These are phyloP conservation scores for Cyclophora punctaria DNA, from an alignment of 2,888 invertebrate species.

Conservation along the genomic window DNA sequence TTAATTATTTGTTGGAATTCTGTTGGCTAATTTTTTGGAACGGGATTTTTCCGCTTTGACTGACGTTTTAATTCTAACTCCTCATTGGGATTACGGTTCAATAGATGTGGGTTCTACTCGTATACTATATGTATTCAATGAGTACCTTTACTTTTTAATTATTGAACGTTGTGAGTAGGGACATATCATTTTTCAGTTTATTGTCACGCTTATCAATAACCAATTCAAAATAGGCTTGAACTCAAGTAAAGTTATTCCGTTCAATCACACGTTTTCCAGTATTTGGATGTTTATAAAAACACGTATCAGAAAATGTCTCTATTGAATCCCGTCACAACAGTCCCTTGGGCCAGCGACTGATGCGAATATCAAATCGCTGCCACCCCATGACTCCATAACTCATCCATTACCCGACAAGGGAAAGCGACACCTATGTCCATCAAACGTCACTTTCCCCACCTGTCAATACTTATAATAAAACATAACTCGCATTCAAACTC, in stretches of 20 bases:
- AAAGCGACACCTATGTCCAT: slow-evolving; percentile 48
- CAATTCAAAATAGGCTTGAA: background rate
- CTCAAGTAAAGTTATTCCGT: background rate
- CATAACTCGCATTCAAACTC: slow-evolving; percentile 17
- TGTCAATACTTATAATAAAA: slow-evolving; percentile 20
- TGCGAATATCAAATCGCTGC: slow-evolving; percentile 69
- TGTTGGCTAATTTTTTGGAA: slow-evolving; percentile 73
- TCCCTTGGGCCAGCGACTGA: slow-evolving; percentile 58
- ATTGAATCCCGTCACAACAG: slow-evolving; percentile 56
- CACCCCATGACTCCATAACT: slow-evolving; percentile 64
- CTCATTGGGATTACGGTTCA: slow-evolving; percentile 37
- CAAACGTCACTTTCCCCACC: slow-evolving; percentile 36
- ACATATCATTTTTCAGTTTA: too few species aligned
- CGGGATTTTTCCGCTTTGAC: slow-evolving; percentile 70
- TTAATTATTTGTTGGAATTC: slow-evolving; percentile 75
- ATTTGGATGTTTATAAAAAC: slow-evolving; percentile 45
- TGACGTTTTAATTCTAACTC: slow-evolving; percentile 71
- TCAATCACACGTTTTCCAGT: slow-evolving; percentile 28
- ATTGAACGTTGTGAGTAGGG: too few species aligned
- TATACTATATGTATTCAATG: too few species aligned
- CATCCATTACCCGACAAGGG: slow-evolving; percentile 57
- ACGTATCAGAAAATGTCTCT: slow-evolving; percentile 44
- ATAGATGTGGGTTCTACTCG: slow-evolving; percentile 1
- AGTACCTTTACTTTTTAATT: too few species aligned
- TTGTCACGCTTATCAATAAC: slow-evolving; percentile 3